Evolutionary conservation across 1,140 invertebrate species (phyloP).

Genomic region (Leptopilina clavipes): DNA sequence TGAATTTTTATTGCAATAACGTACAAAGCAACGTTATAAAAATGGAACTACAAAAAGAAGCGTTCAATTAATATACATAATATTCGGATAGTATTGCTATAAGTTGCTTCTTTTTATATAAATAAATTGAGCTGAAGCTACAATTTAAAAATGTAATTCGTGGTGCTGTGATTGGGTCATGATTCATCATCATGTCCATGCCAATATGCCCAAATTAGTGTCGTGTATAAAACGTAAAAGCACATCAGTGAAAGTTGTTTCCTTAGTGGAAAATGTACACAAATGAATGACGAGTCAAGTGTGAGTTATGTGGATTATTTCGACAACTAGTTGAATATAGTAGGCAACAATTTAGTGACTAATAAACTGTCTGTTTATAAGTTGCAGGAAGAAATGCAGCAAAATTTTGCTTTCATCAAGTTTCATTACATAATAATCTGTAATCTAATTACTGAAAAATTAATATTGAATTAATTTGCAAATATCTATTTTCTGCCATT

Average conservation of each 20-base stretch:
- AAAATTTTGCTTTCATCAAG: no score
- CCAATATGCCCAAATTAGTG: conserved; percentile 3
- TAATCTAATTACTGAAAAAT: background rate
- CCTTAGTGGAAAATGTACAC: background rate
- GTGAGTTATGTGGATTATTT: background rate
- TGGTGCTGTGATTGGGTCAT: conserved; percentile 19
- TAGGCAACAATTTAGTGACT: background rate
- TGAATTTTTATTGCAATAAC: no score
- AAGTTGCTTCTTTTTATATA: no score
- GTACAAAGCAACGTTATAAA: no score
- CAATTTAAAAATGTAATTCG: background rate
- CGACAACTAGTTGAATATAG: background rate
- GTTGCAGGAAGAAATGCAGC: background rate
- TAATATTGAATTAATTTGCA: background rate
- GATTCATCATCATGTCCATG: background rate
- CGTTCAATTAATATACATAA: no score
- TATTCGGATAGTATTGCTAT: no score
- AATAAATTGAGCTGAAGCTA: background rate
- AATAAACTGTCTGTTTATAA: background rate
- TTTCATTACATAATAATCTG: no score
- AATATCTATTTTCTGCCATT: no score
- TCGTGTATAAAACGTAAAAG: background rate
- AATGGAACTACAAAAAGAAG: no score
- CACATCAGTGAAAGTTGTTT: background rate
- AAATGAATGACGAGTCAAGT: background rate